Percentiles rank a stretch among this genome's conserved stretches.
Evolutionary conservation across 1,140 invertebrate species (phyloP).

Genomic region (Cydia pomonella): DNA sequence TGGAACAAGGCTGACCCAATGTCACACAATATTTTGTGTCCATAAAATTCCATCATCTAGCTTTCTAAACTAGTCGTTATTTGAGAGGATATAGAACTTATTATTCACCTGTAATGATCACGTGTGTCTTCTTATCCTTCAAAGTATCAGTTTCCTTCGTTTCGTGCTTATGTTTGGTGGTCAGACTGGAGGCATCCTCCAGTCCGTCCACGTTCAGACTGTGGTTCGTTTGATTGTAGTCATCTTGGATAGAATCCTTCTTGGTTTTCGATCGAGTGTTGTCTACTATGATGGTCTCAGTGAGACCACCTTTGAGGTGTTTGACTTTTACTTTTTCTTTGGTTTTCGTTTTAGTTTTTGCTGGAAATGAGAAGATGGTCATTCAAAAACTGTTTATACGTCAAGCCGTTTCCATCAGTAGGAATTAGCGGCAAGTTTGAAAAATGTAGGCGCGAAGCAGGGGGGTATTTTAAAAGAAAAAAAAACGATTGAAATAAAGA

Average conservation of each 20-base stretch:
- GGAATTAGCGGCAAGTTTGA: too few species aligned
- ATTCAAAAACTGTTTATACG: neutral
- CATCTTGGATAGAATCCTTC: neutral
- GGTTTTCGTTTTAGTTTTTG: neutral
- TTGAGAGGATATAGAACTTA: too few species aligned
- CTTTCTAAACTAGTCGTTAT: too few species aligned
- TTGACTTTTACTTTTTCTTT: slow-evolving; percentile 12
- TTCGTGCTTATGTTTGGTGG: neutral
- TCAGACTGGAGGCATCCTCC: neutral
- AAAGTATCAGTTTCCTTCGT: neutral
- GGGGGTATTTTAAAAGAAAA: too few species aligned
- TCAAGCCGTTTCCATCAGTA: too few species aligned
- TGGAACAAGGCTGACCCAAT: too few species aligned
- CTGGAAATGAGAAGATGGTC: neutral
- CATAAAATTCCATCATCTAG: too few species aligned
- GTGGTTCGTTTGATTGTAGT: slow-evolving; percentile 8
- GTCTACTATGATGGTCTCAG: neutral
- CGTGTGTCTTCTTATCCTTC: neutral
- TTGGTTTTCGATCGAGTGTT: neutral
- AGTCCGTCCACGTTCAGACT: neutral
- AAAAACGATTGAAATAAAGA: too few species aligned
- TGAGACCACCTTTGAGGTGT: neutral
- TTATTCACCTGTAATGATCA: neutral
- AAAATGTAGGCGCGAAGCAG: too few species aligned
- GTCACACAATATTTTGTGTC: too few species aligned